Conservation (phyloP, 2,113 vertebrate species). For the Labeo rohita region DNA sequence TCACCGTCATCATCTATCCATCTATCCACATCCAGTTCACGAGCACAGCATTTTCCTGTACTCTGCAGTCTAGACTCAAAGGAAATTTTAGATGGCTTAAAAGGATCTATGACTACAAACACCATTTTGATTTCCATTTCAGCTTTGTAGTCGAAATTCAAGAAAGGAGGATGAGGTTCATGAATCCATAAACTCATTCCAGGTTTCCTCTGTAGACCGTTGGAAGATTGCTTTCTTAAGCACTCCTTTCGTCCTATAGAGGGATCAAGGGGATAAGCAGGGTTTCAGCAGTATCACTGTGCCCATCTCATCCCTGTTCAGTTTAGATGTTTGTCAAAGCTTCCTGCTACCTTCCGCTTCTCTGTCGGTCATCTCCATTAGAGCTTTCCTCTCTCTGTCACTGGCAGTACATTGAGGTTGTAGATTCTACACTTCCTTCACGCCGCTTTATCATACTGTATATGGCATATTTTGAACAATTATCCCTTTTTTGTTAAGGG, state of each 20-base stretch:
- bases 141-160: neutral
- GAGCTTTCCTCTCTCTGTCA: neutral
- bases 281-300: conserved; percentile 10
- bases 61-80: neutral
- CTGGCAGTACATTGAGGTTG: neutral
- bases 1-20: conserved; percentile 13
- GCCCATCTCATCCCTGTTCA: neutral
- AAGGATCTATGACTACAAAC: neutral
- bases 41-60: neutral
- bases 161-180: neutral
- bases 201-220: neutral
- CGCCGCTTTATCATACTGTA: neutral
- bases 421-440: neutral
- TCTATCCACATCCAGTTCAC: neutral
- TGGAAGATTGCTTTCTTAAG: conserved; percentile 15
- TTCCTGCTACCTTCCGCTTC: neutral
- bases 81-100: neutral
- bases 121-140: neutral
- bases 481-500: neutral
- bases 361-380: conserved; percentile 20
- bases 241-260: neutral
- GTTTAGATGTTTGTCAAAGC: conserved; percentile 21
- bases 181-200: conserved; percentile 13
- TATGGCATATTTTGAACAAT: neutral
- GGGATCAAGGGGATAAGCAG: conserved; percentile 14